Evolutionary conservation across 1,140 invertebrate genomes (phyloP), one percentile per base, ranked within the genome.

Genomic region (Drosophila tropicalis): DNA sequence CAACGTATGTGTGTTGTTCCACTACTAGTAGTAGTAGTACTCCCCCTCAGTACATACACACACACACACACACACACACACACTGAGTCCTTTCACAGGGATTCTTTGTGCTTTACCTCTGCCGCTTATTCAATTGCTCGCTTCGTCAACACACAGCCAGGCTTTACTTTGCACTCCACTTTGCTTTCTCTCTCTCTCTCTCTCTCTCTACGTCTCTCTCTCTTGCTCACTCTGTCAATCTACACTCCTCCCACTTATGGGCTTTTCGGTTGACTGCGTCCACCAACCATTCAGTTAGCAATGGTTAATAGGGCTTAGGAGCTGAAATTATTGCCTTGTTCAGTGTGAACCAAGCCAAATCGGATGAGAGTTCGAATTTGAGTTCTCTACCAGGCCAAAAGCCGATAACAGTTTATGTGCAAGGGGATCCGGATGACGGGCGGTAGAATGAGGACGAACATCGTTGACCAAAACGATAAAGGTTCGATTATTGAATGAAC

Each of bases 241-340:
- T 22, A 6, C 29, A 47, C 17, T 25, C 22, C 17, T 36, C 17
- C 51, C 68, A 32, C 29, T 44, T 41, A 36, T 29, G 32, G 55
- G 55, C 58, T 68, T 76, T 70, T 77, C 83, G 78, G 62, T 80
- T 89, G 83, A 72, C 55, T 89, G 84, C 84, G 74, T 87, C 73
- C 80, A 81, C 84, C 84, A 89, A 81, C 84, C 84, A 89, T 89
- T 87, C 84, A 77, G 80, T 89, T 89, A 84, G 85, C 77, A 89
- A 84, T 89, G 85, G 85, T 90, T 89, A 89, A 89, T 89, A 89
- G 84, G 84, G 85, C 84, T 90, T 85, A 89, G 84, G 78, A 90
- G 81, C 85, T 90, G 81, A 89, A 89, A 90, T 89, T 89, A 89
- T 90, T 89, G 81, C 85, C 84, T 89, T 89, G 84, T 90, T 89